phyloP scores from a whole-genome alignment of 2,797 vertebrate species.

The Anomalospiza imberbis region DNA sequence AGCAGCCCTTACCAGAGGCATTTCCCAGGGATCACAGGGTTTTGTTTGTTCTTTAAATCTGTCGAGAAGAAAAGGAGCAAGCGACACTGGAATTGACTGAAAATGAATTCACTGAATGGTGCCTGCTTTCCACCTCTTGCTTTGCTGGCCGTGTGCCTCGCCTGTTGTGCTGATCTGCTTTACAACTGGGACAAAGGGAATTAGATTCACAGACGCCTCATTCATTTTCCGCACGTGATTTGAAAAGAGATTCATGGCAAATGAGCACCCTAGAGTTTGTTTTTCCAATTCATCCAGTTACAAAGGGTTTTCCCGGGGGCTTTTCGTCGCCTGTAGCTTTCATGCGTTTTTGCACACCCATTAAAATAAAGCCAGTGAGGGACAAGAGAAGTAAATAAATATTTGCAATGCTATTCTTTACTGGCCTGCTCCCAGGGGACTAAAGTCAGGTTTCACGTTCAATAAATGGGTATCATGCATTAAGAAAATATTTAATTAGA shows the following conservation, averaged over 20 bases:
- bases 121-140: slow-evolving; percentile 42
- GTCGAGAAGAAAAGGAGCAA: slow-evolving; percentile 30
- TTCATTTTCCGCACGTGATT: slow-evolving; percentile 28
- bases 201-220: slow-evolving; percentile 16
- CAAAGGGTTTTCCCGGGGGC: slow-evolving; percentile 15
- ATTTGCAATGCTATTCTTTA: slow-evolving; percentile 60
- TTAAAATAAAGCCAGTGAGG: slow-evolving; percentile 22
- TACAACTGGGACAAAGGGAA: slow-evolving; percentile 57
- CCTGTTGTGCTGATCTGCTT: slow-evolving; percentile 32
- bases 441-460: slow-evolving; percentile 1
- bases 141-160: slow-evolving; percentile 50
- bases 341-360: neutral
- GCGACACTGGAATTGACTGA: neutral
- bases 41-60: slow-evolving; percentile 44
- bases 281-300: slow-evolving; percentile 48
- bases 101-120: slow-evolving; percentile 35
- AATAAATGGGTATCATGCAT: neutral
- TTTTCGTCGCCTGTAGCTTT: slow-evolving; percentile 23
- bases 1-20: neutral
- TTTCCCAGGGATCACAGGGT: slow-evolving; percentile 1
- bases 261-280: slow-evolving; percentile 21
- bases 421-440: slow-evolving; percentile 1
- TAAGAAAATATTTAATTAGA: slow-evolving; percentile 40
- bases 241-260: slow-evolving; percentile 42
- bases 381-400: slow-evolving; percentile 22